These are phyloP conservation scores for Enteromius unitaeniatus DNA, from an alignment of 2,797 vertebrate genomes.

Conservation along the genomic window DNA sequence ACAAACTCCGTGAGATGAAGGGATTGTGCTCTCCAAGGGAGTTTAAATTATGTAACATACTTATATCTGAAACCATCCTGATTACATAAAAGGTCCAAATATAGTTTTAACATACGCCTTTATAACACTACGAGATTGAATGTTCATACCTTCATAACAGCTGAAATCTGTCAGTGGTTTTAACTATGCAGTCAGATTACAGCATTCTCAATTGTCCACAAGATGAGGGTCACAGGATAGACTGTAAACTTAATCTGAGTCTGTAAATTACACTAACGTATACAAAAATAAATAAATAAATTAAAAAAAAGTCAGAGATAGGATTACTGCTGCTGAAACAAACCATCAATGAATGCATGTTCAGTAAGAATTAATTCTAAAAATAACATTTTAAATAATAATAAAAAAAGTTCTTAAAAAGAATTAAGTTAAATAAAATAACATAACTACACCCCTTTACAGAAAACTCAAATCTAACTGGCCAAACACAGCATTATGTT, in stretches of 20 bases:
- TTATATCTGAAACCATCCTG: neutral
- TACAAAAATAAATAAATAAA: no score
- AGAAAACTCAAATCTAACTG: neutral
- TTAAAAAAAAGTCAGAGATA: neutral
- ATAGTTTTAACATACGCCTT: neutral
- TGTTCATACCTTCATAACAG: conserved; percentile 8
- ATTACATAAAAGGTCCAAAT: conserved; percentile 4
- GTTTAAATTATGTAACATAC: neutral
- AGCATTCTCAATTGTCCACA: conserved; percentile 35
- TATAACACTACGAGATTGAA: neutral
- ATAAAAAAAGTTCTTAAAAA: neutral
- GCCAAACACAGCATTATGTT: neutral
- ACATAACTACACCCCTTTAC: neutral
- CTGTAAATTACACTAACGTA: conserved; percentile 43
- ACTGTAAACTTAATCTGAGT: conserved; percentile 45
- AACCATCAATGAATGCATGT: neutral
- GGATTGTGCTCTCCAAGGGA: neutral
- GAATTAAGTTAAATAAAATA: neutral
- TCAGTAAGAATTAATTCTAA: neutral
- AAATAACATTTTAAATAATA: neutral
- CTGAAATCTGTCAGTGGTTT: conserved; percentile 11
- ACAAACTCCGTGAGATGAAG: neutral
- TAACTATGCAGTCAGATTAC: conserved; percentile 35
- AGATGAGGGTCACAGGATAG: conserved; percentile 17
- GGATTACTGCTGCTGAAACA: conserved; percentile 11